Percentiles rank a stretch among this genome's conserved stretches.
phyloP scores from a whole-genome alignment of 2,113 vertebrate genomes.

The Numida meleagris region DNA sequence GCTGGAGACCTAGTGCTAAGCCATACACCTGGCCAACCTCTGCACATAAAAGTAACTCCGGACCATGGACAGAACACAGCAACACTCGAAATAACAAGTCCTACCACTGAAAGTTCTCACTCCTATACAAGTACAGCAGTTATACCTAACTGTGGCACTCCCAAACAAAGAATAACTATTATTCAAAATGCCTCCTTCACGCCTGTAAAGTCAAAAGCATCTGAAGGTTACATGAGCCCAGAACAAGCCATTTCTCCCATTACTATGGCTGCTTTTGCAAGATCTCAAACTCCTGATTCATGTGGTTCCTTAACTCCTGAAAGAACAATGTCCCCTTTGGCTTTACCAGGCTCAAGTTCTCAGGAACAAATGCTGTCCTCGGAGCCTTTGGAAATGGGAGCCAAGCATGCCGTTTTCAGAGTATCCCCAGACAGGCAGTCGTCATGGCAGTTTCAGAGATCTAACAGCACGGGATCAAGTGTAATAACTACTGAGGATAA shows the following conservation, averaged over 20 bases:
- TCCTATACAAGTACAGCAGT: conserved; percentile 95
- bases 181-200: conserved; percentile 90
- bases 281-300: conserved; percentile 89
- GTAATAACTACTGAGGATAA: conserved; percentile 99
- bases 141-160: conserved; percentile 92
- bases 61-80: conserved; percentile 92
- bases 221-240: conserved; percentile 81
- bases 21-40: conserved; percentile 92
- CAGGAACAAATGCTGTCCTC: conserved; percentile 84
- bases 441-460: conserved; percentile 92
- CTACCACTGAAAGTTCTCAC: conserved; percentile 85
- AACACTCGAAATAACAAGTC: conserved; percentile 93
- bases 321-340: conserved; percentile 91
- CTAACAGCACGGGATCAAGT: conserved; percentile 91
- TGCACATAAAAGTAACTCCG: conserved; percentile 96
- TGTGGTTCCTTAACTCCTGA: conserved; percentile 89
- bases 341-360: conserved; percentile 82
- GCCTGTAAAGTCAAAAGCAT: conserved; percentile 83
- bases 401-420: conserved; percentile 87
- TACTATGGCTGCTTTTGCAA: conserved; percentile 84
- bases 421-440: conserved; percentile 92
- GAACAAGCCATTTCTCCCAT: conserved; percentile 86
- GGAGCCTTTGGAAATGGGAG: conserved; percentile 85
- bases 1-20: conserved; percentile 90
- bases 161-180: conserved; percentile 96